Conservation (phyloP, 2,888 invertebrate species). For the Scaptomyza caliginosa region DNA sequence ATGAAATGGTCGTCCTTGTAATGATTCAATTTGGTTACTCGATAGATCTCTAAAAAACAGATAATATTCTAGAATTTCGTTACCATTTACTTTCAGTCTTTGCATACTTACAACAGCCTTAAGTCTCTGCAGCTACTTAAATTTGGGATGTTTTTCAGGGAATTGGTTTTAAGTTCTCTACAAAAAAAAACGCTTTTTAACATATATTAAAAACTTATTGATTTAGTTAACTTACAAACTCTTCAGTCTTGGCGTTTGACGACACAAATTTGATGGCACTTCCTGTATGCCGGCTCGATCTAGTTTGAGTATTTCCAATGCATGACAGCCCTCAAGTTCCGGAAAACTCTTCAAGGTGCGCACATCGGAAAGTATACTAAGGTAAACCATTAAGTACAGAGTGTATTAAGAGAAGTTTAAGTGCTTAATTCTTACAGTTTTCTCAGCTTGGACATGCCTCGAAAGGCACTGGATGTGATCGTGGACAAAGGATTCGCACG, state of each 20-base stretch:
- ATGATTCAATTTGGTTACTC: constrained; percentile 90
- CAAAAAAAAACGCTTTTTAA: background rate
- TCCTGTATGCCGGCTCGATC: constrained; percentile 91
- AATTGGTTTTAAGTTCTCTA: constrained; percentile 95
- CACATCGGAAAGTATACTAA: constrained; percentile 93
- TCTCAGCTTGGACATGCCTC: constrained; percentile 90
- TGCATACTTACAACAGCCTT: constrained; percentile 90
- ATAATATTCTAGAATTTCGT: background rate
- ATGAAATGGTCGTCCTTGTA: constrained; percentile 90
- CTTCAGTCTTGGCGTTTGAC: constrained; percentile 90
- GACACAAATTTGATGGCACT: constrained; percentile 91
- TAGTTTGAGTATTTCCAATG: constrained; percentile 91
- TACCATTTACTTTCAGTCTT: background rate
- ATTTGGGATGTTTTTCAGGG: constrained; percentile 90
- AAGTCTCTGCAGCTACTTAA: constrained; percentile 92
- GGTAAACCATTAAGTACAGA: background rate
- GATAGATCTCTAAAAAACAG: constrained; percentile 90
- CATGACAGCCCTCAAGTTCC: constrained; percentile 90
- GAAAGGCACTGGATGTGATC: constrained; percentile 89
- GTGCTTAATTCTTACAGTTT: constrained; percentile 88
- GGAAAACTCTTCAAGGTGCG: constrained; percentile 92
- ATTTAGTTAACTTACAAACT: constrained; percentile 88
- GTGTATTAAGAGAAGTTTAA: background rate
- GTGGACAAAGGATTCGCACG: constrained; percentile 92
- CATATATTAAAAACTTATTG: accelerated